Percentiles rank a stretch among this genome's conserved stretches.
phyloP scores from a whole-genome alignment of 2,797 vertebrate species.

The Malacoraja senta region DNA sequence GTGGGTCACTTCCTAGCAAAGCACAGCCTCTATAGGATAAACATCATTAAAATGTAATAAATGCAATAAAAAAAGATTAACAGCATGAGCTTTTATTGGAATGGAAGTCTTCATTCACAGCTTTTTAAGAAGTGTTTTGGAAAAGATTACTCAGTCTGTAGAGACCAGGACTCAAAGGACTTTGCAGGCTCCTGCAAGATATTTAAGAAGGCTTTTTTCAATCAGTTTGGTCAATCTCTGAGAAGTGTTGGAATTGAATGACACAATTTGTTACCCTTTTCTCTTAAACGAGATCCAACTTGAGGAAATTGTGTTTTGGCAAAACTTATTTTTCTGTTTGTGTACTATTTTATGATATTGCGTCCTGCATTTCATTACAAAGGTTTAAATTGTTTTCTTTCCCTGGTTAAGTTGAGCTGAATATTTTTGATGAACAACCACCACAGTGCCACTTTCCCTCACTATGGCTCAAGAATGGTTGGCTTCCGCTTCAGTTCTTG shows the following conservation, averaged over 20 bases:
- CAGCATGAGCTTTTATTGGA: not conserved
- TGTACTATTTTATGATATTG: not conserved
- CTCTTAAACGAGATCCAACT: not conserved
- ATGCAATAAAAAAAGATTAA: constrained; percentile 28
- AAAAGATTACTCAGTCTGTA: not conserved
- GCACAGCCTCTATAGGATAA: not conserved
- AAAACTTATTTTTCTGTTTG: not conserved
- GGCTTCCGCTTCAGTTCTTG: too few species aligned
- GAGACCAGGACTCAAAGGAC: not conserved
- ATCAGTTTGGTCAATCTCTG: not conserved
- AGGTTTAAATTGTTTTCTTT: not conserved
- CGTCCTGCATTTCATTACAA: not conserved
- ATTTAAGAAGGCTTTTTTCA: not conserved
- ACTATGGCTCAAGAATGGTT: not conserved
- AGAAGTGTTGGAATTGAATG: not conserved
- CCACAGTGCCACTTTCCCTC: not conserved
- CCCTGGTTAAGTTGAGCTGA: not conserved
- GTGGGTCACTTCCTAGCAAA: constrained; percentile 28
- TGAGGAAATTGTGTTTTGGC: not conserved
- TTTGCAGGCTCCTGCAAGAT: not conserved
- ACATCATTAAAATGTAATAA: constrained; percentile 25
- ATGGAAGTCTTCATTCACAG: constrained; percentile 4
- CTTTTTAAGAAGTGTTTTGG: constrained; percentile 1
- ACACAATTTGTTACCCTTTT: not conserved
- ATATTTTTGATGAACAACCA: not conserved